Percentiles rank a stretch among this genome's conserved stretches.
Evolutionary conservation across 2,113 vertebrate genomes (phyloP).

Genomic region (Apus apus): DNA sequence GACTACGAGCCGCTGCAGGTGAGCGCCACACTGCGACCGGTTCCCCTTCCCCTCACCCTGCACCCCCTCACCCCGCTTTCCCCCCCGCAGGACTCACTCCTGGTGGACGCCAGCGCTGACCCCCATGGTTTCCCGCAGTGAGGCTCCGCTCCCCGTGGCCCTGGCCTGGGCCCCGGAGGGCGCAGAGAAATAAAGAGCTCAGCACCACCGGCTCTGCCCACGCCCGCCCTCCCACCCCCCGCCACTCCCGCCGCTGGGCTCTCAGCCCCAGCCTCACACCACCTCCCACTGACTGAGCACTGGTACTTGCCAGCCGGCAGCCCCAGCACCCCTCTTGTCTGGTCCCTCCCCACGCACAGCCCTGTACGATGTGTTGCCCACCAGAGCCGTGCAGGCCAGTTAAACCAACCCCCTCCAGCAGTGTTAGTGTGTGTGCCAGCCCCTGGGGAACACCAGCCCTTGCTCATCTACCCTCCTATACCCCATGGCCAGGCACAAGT

Average conservation of each 20-base stretch:
- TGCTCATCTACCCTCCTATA: no score
- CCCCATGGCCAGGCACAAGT: neutral
- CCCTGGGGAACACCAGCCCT: no score
- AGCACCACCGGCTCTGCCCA: neutral
- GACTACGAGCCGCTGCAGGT: constrained; percentile 38
- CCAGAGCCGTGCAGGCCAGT: no score
- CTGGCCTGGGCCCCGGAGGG: neutral
- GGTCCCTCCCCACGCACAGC: no score
- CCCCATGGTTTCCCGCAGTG: neutral
- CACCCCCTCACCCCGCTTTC: no score
- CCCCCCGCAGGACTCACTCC: neutral
- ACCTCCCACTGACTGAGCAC: neutral
- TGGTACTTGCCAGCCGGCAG: neutral
- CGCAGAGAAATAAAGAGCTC: constrained; percentile 14
- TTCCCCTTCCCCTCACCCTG: neutral
- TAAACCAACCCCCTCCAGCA: neutral
- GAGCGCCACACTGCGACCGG: neutral
- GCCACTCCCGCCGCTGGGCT: no score
- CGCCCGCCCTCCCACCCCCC: neutral
- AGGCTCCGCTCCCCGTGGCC: neutral
- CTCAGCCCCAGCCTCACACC: no score
- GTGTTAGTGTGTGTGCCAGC: accelerated
- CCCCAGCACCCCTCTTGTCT: no score
- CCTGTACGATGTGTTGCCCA: neutral
- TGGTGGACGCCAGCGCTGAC: neutral